These are phyloP conservation scores for Peromyscus maniculatus DNA, from an alignment of 2,113 vertebrate species.

Conservation along the genomic window DNA sequence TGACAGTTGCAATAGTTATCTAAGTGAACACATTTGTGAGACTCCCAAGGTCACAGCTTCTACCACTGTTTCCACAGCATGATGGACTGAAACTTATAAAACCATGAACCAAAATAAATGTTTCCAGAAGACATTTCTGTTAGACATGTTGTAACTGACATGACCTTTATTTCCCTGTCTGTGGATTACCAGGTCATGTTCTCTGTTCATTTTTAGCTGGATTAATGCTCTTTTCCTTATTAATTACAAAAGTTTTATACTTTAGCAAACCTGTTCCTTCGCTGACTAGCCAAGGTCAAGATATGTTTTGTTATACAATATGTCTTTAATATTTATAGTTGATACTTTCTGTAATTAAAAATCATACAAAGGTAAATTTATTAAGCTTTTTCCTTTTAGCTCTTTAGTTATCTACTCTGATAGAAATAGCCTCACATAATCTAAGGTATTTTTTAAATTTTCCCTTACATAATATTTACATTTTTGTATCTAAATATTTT, in stretches of 20 bases:
- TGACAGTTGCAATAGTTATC: not conserved
- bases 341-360: not conserved
- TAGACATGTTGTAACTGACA: not conserved
- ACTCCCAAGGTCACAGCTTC: not conserved
- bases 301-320: not conserved
- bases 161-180: not conserved
- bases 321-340: not conserved
- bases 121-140: not conserved
- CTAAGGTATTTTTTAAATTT: not conserved
- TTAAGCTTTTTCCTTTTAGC: not conserved
- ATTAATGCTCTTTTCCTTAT: not conserved
- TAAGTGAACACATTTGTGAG: not conserved
- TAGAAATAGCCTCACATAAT: not conserved
- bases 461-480: not conserved
- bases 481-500: constrained; percentile 42
- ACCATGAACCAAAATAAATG: not conserved
- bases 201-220: not conserved
- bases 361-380: not conserved
- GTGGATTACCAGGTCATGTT: not conserved
- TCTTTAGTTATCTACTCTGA: constrained; percentile 14
- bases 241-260: not conserved
- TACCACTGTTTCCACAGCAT: not conserved
- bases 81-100: not conserved
- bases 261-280: not conserved
- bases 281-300: not conserved